phyloP scores from a whole-genome alignment of 2,113 vertebrate species.

The Rhinopithecus roxellana region DNA sequence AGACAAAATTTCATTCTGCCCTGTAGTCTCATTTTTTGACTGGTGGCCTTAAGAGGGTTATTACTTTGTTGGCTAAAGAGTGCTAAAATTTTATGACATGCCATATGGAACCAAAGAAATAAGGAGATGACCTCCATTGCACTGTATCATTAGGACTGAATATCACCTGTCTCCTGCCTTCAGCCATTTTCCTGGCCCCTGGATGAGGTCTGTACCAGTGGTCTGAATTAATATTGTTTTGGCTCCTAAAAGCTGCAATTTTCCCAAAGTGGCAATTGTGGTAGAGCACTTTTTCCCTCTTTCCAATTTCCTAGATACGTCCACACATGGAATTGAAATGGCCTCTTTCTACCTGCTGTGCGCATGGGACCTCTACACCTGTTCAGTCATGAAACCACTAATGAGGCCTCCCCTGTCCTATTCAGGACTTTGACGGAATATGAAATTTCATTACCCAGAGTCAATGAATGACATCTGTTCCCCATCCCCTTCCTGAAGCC shows the following conservation, averaged over 20 bases:
- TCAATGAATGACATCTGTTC: slow-evolving; percentile 77
- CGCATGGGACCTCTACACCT: slow-evolving; percentile 65
- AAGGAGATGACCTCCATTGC: neutral
- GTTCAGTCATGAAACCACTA: slow-evolving; percentile 61
- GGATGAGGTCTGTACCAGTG: neutral
- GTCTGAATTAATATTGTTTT: slow-evolving; percentile 41
- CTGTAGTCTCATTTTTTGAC: slow-evolving; percentile 47
- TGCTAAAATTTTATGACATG: slow-evolving; percentile 62
- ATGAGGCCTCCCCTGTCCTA: slow-evolving; percentile 63
- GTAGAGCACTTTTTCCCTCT: neutral
- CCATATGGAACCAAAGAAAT: slow-evolving; percentile 62
- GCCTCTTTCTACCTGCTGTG: slow-evolving; percentile 63
- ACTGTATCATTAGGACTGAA: neutral
- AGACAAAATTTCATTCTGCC: slow-evolving; percentile 52
- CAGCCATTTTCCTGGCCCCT: neutral
- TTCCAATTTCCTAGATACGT: slow-evolving; percentile 53
- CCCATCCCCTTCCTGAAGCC: slow-evolving; percentile 24
- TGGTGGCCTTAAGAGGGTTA: slow-evolving; percentile 47
- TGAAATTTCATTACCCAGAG: slow-evolving; percentile 73
- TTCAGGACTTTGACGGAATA: slow-evolving; percentile 65
- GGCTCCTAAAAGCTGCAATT: slow-evolving; percentile 53
- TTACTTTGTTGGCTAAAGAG: slow-evolving; percentile 60
- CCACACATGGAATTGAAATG: slow-evolving; percentile 53
- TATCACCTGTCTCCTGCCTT: neutral
- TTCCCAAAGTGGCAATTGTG: slow-evolving; percentile 65